Conservation (phyloP, 2,797 vertebrate species). For the Australoheros facetus region DNA sequence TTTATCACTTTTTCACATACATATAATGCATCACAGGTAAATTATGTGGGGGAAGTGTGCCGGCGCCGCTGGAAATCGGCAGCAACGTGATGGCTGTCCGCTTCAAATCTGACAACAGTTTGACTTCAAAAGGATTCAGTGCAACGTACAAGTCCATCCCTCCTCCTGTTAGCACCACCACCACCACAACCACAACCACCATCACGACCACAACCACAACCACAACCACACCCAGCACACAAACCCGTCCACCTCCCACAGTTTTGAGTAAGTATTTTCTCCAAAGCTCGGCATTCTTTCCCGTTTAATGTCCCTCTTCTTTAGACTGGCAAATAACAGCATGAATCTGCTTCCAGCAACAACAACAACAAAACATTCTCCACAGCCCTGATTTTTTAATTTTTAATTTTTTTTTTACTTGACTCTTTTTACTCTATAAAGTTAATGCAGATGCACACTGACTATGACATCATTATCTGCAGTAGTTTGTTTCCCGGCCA, state of each 20-base stretch:
- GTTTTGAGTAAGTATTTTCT: conserved; percentile 51
- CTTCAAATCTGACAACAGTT: conserved; percentile 74
- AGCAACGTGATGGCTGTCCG: conserved; percentile 76
- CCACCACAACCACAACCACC: not conserved
- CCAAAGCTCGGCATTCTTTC: not conserved
- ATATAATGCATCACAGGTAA: conserved; percentile 62
- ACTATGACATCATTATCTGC: not conserved
- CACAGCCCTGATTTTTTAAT: too few species aligned
- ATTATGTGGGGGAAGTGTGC: conserved; percentile 76
- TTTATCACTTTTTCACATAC: not conserved
- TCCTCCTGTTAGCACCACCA: conserved; percentile 35
- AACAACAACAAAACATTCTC: too few species aligned
- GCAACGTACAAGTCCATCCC: conserved; percentile 72
- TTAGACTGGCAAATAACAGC: not conserved
- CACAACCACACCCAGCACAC: conserved; percentile 4
- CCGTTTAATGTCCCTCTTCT: not conserved
- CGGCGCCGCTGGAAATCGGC: conserved; percentile 66
- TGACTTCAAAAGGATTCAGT: conserved; percentile 75
- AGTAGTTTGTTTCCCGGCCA: not conserved
- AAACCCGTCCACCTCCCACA: conserved; percentile 17
- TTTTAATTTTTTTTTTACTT: too few species aligned
- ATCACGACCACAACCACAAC: not conserved
- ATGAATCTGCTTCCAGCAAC: too few species aligned
- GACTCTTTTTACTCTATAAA: not conserved
- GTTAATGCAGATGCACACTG: not conserved